Evolutionary conservation across 2,113 vertebrate genomes (phyloP), one percentile per base, ranked within the genome.

Genomic region (Gnathonemus longibarbis): DNA sequence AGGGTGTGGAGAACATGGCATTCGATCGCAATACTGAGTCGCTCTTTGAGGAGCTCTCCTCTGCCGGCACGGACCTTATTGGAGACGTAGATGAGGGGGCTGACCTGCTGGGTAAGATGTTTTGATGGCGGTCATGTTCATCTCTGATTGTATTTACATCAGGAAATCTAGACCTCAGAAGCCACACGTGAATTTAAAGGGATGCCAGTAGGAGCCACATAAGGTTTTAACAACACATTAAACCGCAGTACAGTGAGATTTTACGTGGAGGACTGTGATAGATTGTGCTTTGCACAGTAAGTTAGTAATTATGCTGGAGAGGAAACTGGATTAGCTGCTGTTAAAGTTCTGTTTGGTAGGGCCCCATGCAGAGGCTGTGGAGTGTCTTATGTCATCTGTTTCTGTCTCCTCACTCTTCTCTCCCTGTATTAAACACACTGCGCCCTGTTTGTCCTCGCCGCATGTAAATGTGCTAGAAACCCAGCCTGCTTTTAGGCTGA

Each of bases 21-120:
- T 98, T 99, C 89, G 96, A 98, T 95, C 97, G 98, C 2, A 99
- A 99, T 94, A 99, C 98, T 0, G 98, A 99, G 53, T 99, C 98
- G 89, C 96, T 99, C 90, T 99, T 99, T 93, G 98, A 98, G 94
- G 98, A 99, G 95, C 95, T 99, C 91, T 99, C 98, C 2, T 99
- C 98, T 88, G 98, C 98, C 90, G 98, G 97, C 88, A 98, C 97
- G 53, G 98, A 98, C 94, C 95, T 99, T 87, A 98, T 99, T 88
- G 97, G 97, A 93, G 98, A 99, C 84, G 95, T 99, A 92, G 98
- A 99, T 89, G 98, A 99, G 93, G 98, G 98, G 87, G 98, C 98
- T 27, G 98, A 99, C 94, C 95, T 99, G 92, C 95, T 99, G 94
- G 98, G 98, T 99, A 96, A 96, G 96, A 90, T 39, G 39, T 50